Evolutionary conservation across 2,113 vertebrate species (phyloP).

Genomic region (Emydocephalus ijimae): DNA sequence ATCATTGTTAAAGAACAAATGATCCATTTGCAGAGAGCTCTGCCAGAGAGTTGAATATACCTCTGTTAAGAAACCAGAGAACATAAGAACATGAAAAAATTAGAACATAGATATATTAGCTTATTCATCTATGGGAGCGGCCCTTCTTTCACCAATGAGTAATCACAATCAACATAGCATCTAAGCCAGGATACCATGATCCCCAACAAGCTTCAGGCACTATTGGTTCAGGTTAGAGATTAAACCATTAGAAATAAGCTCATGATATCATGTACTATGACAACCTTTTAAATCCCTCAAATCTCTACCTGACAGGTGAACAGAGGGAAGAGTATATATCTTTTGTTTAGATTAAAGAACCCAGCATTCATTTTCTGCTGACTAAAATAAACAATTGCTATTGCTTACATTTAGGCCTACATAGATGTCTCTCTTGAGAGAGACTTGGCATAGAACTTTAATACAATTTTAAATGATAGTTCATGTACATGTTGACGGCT

Average conservation of each 20-base stretch:
- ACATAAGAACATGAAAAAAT: neutral
- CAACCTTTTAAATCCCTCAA: conserved; percentile 20
- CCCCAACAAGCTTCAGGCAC: neutral
- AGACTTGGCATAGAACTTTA: neutral
- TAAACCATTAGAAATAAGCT: conserved; percentile 3
- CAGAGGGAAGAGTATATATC: conserved; percentile 2
- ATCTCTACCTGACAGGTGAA: conserved; percentile 29
- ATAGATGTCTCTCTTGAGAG: conserved; percentile 7
- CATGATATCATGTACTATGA: conserved; percentile 14
- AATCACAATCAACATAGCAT: neutral
- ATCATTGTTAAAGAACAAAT: neutral
- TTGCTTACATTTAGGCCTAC: conserved; percentile 10
- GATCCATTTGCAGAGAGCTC: neutral
- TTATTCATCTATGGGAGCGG: neutral
- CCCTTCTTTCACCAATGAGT: neutral
- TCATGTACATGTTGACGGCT: conserved; percentile 8
- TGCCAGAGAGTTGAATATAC: neutral
- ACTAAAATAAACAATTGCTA: conserved; percentile 23
- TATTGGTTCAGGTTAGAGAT: neutral
- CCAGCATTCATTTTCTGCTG: conserved; percentile 9
- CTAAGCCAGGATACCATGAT: neutral
- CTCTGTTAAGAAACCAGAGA: neutral
- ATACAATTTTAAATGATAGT: neutral
- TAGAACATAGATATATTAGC: neutral
- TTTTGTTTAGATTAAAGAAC: conserved; percentile 9